These are phyloP conservation scores for Tridacna crocea DNA, from an alignment of 2,888 invertebrate genomes.

Conservation along the genomic window DNA sequence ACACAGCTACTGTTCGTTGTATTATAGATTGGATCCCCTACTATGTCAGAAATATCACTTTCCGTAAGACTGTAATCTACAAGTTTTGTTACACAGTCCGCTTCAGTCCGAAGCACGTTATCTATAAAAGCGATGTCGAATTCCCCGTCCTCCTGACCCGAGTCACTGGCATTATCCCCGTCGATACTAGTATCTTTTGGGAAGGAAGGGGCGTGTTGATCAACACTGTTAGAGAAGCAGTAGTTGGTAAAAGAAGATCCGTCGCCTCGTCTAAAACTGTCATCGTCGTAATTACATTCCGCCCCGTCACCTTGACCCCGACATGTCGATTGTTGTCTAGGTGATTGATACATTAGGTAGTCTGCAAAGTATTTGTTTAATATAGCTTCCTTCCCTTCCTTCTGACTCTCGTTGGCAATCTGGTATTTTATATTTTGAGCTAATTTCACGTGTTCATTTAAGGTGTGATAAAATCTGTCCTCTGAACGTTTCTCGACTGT, in stretches of 20 bases:
- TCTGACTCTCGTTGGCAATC: slow-evolving; percentile 37
- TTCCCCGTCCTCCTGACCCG: slow-evolving; percentile 53
- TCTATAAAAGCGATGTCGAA: slow-evolving; percentile 53
- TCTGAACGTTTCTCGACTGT: slow-evolving; percentile 15
- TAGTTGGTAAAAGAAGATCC: slow-evolving; percentile 13
- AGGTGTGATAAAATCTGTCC: no score
- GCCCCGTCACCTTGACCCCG: slow-evolving; percentile 56
- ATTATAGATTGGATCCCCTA: slow-evolving; percentile 23
- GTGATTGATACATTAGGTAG: slow-evolving; percentile 53
- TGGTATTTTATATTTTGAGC: slow-evolving; percentile 44
- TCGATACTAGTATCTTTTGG: no score
- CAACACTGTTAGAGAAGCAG: no score
- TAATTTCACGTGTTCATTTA: slow-evolving; percentile 40
- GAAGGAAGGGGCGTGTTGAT: background rate
- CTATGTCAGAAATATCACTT: slow-evolving; percentile 22
- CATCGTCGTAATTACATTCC: slow-evolving; percentile 7
- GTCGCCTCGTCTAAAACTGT: slow-evolving; percentile 7
- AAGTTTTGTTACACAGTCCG: slow-evolving; percentile 13
- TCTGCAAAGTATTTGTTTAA: slow-evolving; percentile 57
- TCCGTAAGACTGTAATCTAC: slow-evolving; percentile 60
- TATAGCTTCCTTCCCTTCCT: slow-evolving; percentile 55
- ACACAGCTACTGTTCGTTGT: slow-evolving; percentile 33
- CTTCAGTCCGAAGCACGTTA: no score
- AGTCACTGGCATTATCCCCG: slow-evolving; percentile 42
- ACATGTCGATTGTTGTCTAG: slow-evolving; percentile 22